Percentiles rank a stretch among this genome's conserved stretches.
These are phyloP conservation scores for Dromiciops gliroides DNA, from an alignment of 2,113 vertebrate genomes.

Conservation along the genomic window DNA sequence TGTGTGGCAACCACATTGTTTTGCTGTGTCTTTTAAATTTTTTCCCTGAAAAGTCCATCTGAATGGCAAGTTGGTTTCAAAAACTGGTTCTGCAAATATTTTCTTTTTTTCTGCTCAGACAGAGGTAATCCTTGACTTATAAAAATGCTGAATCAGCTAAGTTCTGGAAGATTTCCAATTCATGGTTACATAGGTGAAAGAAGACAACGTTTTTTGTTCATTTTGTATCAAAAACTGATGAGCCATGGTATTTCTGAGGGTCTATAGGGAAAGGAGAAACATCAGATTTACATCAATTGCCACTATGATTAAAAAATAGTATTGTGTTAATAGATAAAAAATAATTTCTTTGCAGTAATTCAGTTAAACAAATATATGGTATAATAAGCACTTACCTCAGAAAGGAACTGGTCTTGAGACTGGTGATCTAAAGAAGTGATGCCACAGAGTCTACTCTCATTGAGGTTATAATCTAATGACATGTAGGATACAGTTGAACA, in stretches of 20 bases:
- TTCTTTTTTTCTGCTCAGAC: conserved; percentile 65
- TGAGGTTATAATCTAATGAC: background rate
- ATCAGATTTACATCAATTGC: background rate
- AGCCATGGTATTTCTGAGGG: background rate
- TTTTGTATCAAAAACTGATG: background rate
- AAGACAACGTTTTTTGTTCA: conserved; percentile 42
- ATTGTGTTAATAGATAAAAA: background rate
- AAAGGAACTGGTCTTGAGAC: background rate
- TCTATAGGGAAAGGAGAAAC: background rate
- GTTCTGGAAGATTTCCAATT: conserved; percentile 65
- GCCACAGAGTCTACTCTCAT: background rate
- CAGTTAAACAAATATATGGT: background rate
- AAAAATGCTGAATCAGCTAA: conserved; percentile 74
- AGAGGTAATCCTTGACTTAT: conserved; percentile 66
- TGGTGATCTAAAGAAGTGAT: background rate
- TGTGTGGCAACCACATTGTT: conserved; percentile 66
- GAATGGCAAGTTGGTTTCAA: conserved; percentile 53
- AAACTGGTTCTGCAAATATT: conserved; percentile 65
- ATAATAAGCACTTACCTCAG: background rate
- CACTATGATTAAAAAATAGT: background rate
- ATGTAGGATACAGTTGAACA: background rate
- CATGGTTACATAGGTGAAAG: conserved; percentile 60
- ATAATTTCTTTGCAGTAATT: background rate
- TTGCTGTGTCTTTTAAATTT: conserved; percentile 69
- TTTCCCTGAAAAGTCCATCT: conserved; percentile 21